Conservation (phyloP, 2,797 vertebrate species). For the Lepus oiostolus region DNA sequence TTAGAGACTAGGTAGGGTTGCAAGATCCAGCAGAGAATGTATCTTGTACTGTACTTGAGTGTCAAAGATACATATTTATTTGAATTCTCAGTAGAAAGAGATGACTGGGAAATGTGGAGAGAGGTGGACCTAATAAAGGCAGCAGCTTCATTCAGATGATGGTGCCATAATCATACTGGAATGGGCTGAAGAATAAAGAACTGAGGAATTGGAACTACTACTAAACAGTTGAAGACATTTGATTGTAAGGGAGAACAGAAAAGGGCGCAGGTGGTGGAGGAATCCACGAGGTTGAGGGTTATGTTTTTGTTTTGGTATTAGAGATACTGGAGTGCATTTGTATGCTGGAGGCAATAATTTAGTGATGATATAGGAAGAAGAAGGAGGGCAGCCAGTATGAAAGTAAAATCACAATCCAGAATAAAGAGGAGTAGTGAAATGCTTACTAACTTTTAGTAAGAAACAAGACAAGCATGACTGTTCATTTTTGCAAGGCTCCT, state of each 20-base stretch:
- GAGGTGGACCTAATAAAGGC: not conserved
- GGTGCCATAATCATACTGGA: not conserved
- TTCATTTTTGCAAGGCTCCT: not conserved
- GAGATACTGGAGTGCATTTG: not conserved
- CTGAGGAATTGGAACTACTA: not conserved
- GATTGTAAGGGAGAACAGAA: not conserved
- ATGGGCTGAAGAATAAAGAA: not conserved
- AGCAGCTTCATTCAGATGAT: not conserved
- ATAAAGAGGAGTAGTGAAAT: conserved; percentile 10
- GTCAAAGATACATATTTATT: not conserved
- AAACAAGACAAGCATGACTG: not conserved
- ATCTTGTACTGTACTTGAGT: not conserved
- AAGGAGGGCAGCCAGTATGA: not conserved
- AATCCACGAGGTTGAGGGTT: not conserved
- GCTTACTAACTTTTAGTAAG: not conserved
- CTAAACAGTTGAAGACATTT: not conserved
- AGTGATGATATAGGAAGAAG: not conserved
- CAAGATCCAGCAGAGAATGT: not conserved
- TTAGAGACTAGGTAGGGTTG: not conserved
- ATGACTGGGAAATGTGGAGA: not conserved
- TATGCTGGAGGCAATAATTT: not conserved
- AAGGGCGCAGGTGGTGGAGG: not conserved
- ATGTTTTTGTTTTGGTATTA: not conserved
- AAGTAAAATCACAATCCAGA: not conserved
- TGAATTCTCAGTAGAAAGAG: not conserved